Evolutionary conservation across 2,113 vertebrate genomes (phyloP), one percentile per base, ranked within the genome.

Genomic region (Anthoscopus minutus): DNA sequence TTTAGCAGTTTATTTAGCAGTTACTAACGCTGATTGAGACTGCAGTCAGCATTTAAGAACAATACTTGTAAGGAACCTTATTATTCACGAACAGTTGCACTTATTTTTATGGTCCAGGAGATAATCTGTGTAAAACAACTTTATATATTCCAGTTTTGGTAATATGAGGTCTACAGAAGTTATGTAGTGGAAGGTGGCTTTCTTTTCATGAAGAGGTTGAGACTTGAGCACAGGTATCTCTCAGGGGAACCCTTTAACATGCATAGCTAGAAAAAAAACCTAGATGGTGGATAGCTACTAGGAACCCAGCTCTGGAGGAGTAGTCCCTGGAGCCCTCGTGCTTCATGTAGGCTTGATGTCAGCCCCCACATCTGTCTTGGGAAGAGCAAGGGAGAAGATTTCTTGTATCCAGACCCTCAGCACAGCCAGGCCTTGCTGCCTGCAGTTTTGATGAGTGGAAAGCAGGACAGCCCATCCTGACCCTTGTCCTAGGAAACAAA

Each of bases 311-410:
- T 82, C 30, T 69, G 9, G 4, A 65, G 13, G 4, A 28, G 5
- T 5, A 15, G 9, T 2, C 3, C 12, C 12, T 40, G 19, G 10
- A 61, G 1, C 3, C 6, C 7, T 11, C 4, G 3, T 7, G 7
- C 13, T 76, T 47, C 22, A 2, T 18, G 25, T 3, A 4, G n/a
- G 6, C 11, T 42, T 65, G 11, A 3, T 27, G 35, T 11, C 22
- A 81, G 21, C 27, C 23, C 8, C 21, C 9, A 13, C 1, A 23
- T 2, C 2, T 61, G 3, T 22, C 38, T 37, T 61, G 17, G 23
- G 23, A 48, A 78, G 9, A 69, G 4, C 2, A 57, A 60, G 5
- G 7, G 6, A 8, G 13, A 20, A 35, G 56, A 54, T 45, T 16
- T 54, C 6, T 21, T 62, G 13, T 51, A 19, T 22, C 6, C 22